Conservation (phyloP, 2,113 vertebrate species). For the Vulpes ferrilata region DNA sequence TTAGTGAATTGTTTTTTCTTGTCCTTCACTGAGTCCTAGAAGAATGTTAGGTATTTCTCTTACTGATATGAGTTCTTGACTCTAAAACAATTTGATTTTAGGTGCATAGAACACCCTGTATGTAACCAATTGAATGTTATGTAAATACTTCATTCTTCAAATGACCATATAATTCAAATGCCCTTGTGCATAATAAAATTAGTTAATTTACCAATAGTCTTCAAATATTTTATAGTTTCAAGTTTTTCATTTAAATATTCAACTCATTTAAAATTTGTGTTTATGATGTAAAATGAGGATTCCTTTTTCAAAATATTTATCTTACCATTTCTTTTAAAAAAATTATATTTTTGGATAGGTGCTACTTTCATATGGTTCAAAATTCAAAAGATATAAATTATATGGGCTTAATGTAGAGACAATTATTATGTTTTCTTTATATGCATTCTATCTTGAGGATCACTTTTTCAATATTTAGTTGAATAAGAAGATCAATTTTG, state of each 20-base stretch:
- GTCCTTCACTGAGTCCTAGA: neutral
- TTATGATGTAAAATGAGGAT: neutral
- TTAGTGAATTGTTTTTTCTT: neutral
- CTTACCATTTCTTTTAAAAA: neutral
- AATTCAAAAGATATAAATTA: neutral
- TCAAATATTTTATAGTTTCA: neutral
- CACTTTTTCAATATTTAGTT: slow-evolving; percentile 25
- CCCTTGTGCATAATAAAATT: neutral
- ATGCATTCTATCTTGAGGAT: neutral
- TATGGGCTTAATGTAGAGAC: neutral
- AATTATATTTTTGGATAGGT: neutral
- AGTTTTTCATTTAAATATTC: neutral
- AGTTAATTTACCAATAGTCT: neutral
- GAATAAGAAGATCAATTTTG: neutral
- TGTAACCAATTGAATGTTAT: neutral
- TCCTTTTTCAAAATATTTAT: neutral
- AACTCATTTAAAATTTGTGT: neutral
- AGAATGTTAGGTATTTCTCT: neutral
- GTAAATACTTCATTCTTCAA: slow-evolving; percentile 5
- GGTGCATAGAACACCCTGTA: neutral
- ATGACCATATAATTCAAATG: neutral
- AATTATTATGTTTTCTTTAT: neutral
- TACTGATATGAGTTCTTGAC: neutral
- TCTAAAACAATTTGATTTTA: slow-evolving; percentile 18
- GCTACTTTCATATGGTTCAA: neutral